Evolutionary conservation across 2,888 invertebrate genomes (phyloP), one percentile per base, ranked within the genome.

Genomic region (Dryadula phaetusa): DNA sequence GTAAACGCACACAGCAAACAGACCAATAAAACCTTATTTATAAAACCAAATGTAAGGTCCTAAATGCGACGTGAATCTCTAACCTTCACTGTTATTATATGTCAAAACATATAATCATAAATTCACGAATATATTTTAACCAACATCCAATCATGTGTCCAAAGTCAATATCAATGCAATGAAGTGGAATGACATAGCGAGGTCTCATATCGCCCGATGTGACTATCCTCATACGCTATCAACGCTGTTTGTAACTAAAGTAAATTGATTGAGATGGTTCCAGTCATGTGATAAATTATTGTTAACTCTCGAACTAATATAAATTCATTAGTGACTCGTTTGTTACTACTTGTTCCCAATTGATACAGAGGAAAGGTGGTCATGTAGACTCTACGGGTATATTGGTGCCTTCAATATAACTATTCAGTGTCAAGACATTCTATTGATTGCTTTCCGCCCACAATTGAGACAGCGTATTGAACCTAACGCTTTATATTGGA

Each of bases 141-240:
- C 22, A 56, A 8, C 22, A n/a, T n/a, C n/a, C n/a, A 42, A 52
- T n/a, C 25, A 14, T 20, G 46, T 8, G 53, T 63, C 63, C n/a
- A 56, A 53, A 61, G 66, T 62, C 47, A 56, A 37, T 54, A 44
- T 47, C 56, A 18, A 54, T 40, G 62, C 56, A 34, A 22, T 44
- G 65, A 70, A 68, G 62, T 67, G 60, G 71, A 71, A 63, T 69
- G 71, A 62, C 66, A 62, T 68, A 68, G 66, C 62, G 67, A 66
- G 70, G 67, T 53, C 62, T 63, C 53, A 62, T 46, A 20, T 40
- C 44, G 62, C 62, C 67, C 46, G 44, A 32, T 32, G 46, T 64
- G 46, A 56, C 22, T 40, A n/a, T 37, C 22, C 54, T 63, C 53
- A 18, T 42, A 28, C 40, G 52, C 42, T 53, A 22, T 63, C 53